Evolutionary conservation across 2,888 invertebrate species (phyloP).

Genomic region (Clanis bilineata): DNA sequence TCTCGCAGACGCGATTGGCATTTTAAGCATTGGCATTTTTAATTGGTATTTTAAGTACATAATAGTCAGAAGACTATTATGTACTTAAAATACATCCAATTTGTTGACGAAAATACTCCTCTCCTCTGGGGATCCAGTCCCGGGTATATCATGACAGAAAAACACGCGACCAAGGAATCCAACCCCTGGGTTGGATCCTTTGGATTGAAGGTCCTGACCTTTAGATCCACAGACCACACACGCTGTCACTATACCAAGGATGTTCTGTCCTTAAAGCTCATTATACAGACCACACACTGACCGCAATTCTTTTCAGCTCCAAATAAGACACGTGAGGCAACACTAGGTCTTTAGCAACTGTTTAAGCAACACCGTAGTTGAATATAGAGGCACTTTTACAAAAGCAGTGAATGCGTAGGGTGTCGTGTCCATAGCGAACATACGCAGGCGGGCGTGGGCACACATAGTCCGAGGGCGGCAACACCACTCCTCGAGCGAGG

Average conservation of each 20-base stretch:
- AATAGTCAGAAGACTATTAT: neutral
- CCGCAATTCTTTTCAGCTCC: neutral
- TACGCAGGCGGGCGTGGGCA: constrained; percentile 46
- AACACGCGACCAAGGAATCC: too few species aligned
- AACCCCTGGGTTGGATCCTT: too few species aligned
- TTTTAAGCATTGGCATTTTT: too few species aligned
- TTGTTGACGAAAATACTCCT: neutral
- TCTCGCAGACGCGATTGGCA: neutral
- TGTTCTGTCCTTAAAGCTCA: neutral
- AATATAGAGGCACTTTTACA: constrained; percentile 26
- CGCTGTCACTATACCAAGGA: too few species aligned
- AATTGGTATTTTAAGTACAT: too few species aligned
- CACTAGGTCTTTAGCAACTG: constrained; percentile 10
- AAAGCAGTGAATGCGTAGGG: constrained; percentile 43
- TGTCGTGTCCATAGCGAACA: constrained; percentile 39
- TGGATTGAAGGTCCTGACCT: too few species aligned
- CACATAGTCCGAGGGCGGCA: constrained; percentile 39
- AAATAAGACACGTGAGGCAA: neutral
- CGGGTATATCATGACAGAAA: too few species aligned
- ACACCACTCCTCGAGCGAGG: constrained; percentile 34
- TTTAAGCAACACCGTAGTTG: constrained; percentile 14
- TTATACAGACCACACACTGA: neutral
- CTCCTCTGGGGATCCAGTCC: too few species aligned
- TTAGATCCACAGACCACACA: too few species aligned
- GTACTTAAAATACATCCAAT: neutral